Percentiles rank a stretch among this genome's conserved stretches.
These are phyloP conservation scores for Zoanthus sociatus DNA, from an alignment of 92 coral and sea anemone species.

Conservation along the genomic window DNA sequence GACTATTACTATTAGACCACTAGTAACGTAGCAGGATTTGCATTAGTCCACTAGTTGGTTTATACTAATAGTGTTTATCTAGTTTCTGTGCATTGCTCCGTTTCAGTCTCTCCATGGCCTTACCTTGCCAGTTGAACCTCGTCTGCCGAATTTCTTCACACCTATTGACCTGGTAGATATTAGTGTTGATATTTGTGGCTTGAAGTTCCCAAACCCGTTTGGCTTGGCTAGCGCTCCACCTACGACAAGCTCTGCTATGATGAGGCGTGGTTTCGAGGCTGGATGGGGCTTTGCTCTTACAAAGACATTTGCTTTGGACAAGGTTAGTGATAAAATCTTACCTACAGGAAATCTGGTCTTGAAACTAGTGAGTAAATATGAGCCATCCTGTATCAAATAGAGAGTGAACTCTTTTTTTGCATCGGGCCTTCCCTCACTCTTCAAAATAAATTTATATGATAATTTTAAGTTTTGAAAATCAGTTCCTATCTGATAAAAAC, in stretches of 20 bases:
- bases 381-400: background rate
- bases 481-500: no score
- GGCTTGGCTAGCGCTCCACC: constrained; percentile 99
- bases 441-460: no score
- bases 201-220: constrained; percentile 91
- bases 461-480: no score
- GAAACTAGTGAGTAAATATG: background rate
- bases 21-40: no score
- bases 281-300: constrained; percentile 99
- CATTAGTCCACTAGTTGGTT: no score
- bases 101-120: constrained; percentile 79
- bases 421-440: no score
- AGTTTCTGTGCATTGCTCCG: background rate
- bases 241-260: constrained; percentile 96
- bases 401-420: no score
- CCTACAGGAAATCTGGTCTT: background rate
- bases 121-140: constrained; percentile 67
- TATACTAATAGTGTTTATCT: no score
- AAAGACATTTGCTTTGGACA: constrained; percentile 91
- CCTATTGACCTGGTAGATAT: constrained; percentile 92
- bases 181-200: constrained; percentile 92
- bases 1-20: no score
- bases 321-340: constrained; percentile 61
- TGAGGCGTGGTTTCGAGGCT: constrained; percentile 95
- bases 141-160: constrained; percentile 89